Conservation (phyloP, 2,797 vertebrate genomes). For the Microtus obscurus region DNA sequence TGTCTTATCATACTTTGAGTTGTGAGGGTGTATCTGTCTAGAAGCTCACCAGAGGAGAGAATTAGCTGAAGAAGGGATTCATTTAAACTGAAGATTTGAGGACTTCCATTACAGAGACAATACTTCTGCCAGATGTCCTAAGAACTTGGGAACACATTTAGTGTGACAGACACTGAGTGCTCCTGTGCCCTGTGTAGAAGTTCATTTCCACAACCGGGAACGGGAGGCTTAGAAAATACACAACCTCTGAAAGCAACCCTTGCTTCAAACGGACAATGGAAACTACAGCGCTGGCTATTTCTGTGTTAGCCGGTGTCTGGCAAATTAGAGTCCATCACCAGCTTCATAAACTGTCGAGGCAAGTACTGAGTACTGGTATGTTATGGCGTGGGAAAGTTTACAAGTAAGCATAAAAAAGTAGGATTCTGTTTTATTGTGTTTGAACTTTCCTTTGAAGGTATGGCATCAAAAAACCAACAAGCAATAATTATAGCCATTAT, state of each 20-base stretch:
- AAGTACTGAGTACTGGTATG: neutral
- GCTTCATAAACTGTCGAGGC: neutral
- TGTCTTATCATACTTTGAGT: neutral
- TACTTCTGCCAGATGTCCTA: neutral
- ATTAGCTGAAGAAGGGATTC: conserved; percentile 8
- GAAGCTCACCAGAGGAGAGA: conserved; percentile 7
- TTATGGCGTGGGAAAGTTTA: neutral
- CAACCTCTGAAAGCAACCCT: neutral
- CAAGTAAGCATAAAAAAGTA: neutral
- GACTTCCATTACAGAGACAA: neutral
- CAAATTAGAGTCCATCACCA: neutral
- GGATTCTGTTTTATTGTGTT: neutral
- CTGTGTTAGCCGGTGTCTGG: neutral
- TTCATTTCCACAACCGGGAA: neutral
- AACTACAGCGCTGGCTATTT: neutral
- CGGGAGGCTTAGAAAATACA: neutral
- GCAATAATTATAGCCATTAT: neutral
- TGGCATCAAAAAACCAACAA: neutral
- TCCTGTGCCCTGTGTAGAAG: neutral
- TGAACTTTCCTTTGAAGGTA: neutral
- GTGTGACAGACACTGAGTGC: neutral
- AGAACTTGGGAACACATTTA: neutral
- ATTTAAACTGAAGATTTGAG: neutral
- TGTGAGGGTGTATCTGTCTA: neutral
- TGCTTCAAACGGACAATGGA: neutral